Evolutionary conservation across 2,113 vertebrate genomes (phyloP).

Genomic region (Syngnathoides biaculeatus): DNA sequence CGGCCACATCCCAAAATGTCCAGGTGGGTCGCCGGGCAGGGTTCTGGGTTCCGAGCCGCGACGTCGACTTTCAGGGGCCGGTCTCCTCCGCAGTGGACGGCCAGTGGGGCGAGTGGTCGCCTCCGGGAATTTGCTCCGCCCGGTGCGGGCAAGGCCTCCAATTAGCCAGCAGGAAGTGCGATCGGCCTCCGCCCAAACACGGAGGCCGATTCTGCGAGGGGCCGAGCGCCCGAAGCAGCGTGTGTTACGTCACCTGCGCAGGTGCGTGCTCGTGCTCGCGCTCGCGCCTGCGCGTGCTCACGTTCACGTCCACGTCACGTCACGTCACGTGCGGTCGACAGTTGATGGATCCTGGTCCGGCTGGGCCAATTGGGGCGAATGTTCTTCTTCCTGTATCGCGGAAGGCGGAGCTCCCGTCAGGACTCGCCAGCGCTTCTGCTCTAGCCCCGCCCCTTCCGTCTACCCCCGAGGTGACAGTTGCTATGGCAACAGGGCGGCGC

Average conservation of each 20-base stretch:
- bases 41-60: not conserved
- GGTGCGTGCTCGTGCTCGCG: constrained; percentile 32
- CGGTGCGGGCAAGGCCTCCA: constrained; percentile 57
- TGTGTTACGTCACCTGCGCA: constrained; percentile 43
- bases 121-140: constrained; percentile 18
- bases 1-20: constrained; percentile 53
- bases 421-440: constrained; percentile 42
- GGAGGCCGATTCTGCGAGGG: constrained; percentile 41
- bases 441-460: constrained; percentile 48
- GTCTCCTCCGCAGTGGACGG: constrained; percentile 48
- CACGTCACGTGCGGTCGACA: constrained; percentile 13
- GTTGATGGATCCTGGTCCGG: constrained; percentile 53
- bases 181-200: constrained; percentile 44
- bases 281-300: constrained; percentile 7
- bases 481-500: constrained; percentile 7
- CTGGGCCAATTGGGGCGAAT: constrained; percentile 54
- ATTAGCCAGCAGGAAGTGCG: constrained; percentile 45
- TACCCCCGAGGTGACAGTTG: constrained; percentile 19
- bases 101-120: constrained; percentile 54
- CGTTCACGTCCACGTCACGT: not conserved
- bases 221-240: not conserved
- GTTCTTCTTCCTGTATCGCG: constrained; percentile 41
- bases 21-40: constrained; percentile 29
- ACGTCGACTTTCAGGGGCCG: no score
- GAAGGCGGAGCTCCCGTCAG: not conserved